phyloP scores from a whole-genome alignment of 2,797 vertebrate genomes.

The Ispidina picta region DNA sequence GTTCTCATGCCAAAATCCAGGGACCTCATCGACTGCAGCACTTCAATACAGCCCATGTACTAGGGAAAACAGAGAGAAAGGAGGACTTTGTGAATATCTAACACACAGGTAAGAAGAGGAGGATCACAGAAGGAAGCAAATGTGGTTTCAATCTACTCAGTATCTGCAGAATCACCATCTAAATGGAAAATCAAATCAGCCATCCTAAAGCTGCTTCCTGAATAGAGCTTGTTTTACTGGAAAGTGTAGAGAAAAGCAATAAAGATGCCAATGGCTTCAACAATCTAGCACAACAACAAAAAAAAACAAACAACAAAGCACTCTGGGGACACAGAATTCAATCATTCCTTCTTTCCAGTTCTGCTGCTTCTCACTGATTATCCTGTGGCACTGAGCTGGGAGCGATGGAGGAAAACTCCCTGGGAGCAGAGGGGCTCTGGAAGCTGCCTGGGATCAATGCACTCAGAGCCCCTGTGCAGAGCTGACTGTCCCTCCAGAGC shows the following conservation, averaged over 20 bases:
- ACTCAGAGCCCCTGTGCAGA: background rate
- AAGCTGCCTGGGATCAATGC: rapidly evolving
- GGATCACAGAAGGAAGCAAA: slow-evolving; percentile 14
- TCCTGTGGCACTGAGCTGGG: background rate
- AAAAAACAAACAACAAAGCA: background rate
- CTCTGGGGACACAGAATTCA: background rate
- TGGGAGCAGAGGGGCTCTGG: background rate
- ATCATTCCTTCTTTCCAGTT: background rate
- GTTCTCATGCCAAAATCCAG: slow-evolving; percentile 91
- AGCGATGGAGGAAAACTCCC: background rate
- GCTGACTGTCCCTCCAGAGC: background rate
- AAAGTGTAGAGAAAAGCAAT: background rate
- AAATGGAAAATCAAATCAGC: slow-evolving; percentile 38
- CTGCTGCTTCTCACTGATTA: background rate
- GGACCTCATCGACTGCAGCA: slow-evolving; percentile 92
- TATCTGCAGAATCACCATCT: background rate
- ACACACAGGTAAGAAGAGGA: background rate
- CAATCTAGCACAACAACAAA: background rate
- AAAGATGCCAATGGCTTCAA: slow-evolving; percentile 21
- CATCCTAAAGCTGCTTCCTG: slow-evolving; percentile 12
- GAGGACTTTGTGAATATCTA: background rate
- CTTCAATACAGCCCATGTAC: slow-evolving; percentile 95
- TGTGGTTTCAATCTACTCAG: background rate
- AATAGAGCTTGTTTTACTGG: slow-evolving; percentile 7
- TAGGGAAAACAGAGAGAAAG: slow-evolving; percentile 61